Percentiles rank a stretch among this genome's conserved stretches.
These are phyloP conservation scores for Chromoteleia sp. DNA, from an alignment of 2,888 invertebrate species.

Conservation along the genomic window DNA sequence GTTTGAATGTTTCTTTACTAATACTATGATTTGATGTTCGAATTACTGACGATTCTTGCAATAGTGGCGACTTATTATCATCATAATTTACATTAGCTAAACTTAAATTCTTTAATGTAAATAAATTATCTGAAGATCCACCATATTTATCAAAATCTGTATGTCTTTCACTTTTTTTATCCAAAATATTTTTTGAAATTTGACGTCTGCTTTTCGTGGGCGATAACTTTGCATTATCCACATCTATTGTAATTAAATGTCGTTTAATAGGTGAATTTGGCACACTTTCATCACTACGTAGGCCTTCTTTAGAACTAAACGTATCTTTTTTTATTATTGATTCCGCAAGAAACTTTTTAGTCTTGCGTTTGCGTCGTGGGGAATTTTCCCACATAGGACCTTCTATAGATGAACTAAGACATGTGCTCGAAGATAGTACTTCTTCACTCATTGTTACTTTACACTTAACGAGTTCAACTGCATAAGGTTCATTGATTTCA, in stretches of 20 bases:
- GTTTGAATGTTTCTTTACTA: slow-evolving; percentile 77
- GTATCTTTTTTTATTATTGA: slow-evolving; percentile 41
- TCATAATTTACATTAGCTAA: slow-evolving; percentile 10
- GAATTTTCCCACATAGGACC: slow-evolving; percentile 79
- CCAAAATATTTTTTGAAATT: slow-evolving; percentile 78
- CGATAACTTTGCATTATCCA: slow-evolving; percentile 35
- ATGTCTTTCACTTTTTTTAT: slow-evolving; percentile 74
- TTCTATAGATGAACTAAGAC: slow-evolving; percentile 74
- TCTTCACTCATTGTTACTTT: slow-evolving; percentile 82
- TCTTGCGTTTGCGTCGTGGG: slow-evolving; percentile 72
- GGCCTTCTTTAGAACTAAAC: slow-evolving; percentile 61
- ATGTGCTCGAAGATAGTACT: slow-evolving; percentile 75
- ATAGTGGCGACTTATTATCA: slow-evolving; percentile 50
- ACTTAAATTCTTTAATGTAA: slow-evolving; percentile 70
- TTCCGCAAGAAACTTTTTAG: slow-evolving; percentile 62
- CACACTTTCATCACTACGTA: slow-evolving; percentile 74
- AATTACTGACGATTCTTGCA: slow-evolving; percentile 68
- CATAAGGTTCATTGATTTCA: slow-evolving; percentile 71
- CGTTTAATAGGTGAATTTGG: slow-evolving; percentile 80
- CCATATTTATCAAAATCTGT: slow-evolving; percentile 77
- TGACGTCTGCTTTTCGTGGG: slow-evolving; percentile 73
- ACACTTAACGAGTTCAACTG: slow-evolving; percentile 80
- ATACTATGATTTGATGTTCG: slow-evolving; percentile 72
- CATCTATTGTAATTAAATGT: slow-evolving; percentile 62
- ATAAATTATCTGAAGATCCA: slow-evolving; percentile 80